Evolutionary conservation across 1,140 invertebrate species (phyloP).

Genomic region (Megathymus violae): DNA sequence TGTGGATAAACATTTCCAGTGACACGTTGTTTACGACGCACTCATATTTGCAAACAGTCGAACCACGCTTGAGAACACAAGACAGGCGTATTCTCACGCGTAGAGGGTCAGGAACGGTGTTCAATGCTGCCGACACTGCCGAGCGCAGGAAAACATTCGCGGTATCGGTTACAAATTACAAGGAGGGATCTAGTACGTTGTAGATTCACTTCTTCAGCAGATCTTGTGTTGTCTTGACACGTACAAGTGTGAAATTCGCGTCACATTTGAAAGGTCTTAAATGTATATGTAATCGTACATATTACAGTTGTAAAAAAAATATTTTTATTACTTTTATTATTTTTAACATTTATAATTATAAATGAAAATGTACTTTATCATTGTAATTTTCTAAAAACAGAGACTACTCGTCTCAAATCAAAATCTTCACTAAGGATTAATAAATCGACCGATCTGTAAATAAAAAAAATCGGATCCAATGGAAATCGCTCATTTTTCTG

Average conservation of each 20-base stretch:
- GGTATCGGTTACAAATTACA: slow-evolving; percentile 20
- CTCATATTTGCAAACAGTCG: slow-evolving; percentile 57
- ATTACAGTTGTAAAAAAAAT: too few species aligned
- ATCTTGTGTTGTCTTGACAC: slow-evolving; percentile 13
- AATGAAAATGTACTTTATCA: too few species aligned
- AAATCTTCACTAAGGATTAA: too few species aligned
- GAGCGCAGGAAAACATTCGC: slow-evolving; percentile 5
- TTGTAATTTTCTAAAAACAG: too few species aligned
- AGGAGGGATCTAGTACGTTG: slow-evolving; percentile 11
- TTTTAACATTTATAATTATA: too few species aligned
- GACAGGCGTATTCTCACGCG: slow-evolving; percentile 62
- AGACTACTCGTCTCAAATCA: too few species aligned
- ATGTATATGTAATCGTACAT: too few species aligned
- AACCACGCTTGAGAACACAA: slow-evolving; percentile 66
- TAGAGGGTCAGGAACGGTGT: slow-evolving; percentile 28
- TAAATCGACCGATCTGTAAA: too few species aligned
- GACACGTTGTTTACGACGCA: slow-evolving; percentile 37
- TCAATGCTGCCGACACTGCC: slow-evolving; percentile 43
- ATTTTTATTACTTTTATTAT: too few species aligned
- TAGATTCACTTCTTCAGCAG: slow-evolving; percentile 11
- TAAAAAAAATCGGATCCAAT: slow-evolving; percentile 30
- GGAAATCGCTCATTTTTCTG: slow-evolving; percentile 49
- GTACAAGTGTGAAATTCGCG: not conserved
- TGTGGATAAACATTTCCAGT: slow-evolving; percentile 14
- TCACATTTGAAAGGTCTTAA: too few species aligned